Conservation (phyloP, 2,113 vertebrate species). For the Urocynchramus pylzowi region DNA sequence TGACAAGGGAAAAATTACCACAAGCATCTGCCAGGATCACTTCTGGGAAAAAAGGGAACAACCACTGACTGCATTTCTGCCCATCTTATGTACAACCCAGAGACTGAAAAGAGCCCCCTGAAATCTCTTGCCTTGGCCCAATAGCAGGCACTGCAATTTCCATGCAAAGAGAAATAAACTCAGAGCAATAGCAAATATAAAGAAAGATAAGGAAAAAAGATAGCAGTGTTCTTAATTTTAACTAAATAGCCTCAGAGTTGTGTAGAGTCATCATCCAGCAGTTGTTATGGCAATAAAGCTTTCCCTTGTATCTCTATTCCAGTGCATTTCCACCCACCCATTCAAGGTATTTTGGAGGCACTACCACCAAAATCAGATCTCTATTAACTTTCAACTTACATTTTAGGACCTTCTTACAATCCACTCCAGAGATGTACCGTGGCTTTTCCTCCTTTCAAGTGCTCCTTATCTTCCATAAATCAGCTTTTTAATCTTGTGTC, state of each 20-base stretch:
- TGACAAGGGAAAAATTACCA: background rate
- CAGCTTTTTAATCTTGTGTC: background rate
- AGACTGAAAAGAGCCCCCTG: background rate
- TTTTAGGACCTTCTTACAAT: background rate
- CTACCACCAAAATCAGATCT: background rate
- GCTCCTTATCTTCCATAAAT: background rate
- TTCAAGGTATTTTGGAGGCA: background rate
- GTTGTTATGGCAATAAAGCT: conserved; percentile 44
- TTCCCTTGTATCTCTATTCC: background rate
- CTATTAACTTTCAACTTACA: background rate
- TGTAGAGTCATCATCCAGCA: background rate
- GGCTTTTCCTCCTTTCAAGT: background rate
- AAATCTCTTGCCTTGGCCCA: background rate
- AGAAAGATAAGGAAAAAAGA: background rate
- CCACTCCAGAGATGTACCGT: background rate
- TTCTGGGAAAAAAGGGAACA: background rate
- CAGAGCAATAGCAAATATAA: background rate
- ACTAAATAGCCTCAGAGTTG: background rate
- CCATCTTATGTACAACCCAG: background rate
- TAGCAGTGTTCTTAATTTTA: background rate
- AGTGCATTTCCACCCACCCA: conserved; percentile 8
- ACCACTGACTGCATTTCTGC: background rate
- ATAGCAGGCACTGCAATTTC: background rate
- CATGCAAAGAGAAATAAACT: background rate
- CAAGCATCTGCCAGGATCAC: conserved; percentile 1